These are phyloP conservation scores for Meloidogyne exigua DNA, from an alignment of 1,140 invertebrate genomes.

Conservation along the genomic window DNA sequence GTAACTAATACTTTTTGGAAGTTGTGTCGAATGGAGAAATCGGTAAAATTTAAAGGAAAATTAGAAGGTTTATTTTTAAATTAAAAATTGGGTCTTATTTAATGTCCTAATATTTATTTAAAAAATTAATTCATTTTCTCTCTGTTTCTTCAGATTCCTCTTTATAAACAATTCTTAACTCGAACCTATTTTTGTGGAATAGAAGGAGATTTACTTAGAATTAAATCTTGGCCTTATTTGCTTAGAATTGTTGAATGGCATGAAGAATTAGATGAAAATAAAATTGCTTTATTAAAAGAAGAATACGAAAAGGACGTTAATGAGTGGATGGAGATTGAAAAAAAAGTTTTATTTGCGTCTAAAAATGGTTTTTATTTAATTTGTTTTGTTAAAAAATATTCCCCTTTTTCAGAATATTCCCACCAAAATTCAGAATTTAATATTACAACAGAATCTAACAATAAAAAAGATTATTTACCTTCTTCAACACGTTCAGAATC, in stretches of 20 bases:
- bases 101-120: too few relatives aligned
- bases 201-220: constrained; percentile 73
- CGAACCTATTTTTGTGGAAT: constrained; percentile 84
- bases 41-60: constrained; percentile 22
- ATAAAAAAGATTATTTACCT: neutral
- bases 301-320: constrained; percentile 75
- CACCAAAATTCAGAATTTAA: neutral
- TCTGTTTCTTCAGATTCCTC: constrained; percentile 37
- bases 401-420: neutral
- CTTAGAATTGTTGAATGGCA: constrained; percentile 78
- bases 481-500: constrained; percentile 31
- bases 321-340: constrained; percentile 88
- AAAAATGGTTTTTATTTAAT: neutral
- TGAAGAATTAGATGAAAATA: constrained; percentile 70
- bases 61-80: neutral
- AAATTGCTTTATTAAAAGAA: constrained; percentile 72
- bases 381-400: too few relatives aligned
- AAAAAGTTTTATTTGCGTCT: constrained; percentile 74
- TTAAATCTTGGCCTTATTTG: constrained; percentile 75
- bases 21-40: constrained; percentile 44
- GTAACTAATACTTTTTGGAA: constrained; percentile 57
- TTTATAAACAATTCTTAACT: constrained; percentile 73
- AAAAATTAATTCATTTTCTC: constrained; percentile 11
- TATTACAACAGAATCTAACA: neutral
- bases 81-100: neutral